These are phyloP conservation scores for Heloderma charlesbogerti DNA, from an alignment of 2,113 vertebrate species.

Conservation along the genomic window DNA sequence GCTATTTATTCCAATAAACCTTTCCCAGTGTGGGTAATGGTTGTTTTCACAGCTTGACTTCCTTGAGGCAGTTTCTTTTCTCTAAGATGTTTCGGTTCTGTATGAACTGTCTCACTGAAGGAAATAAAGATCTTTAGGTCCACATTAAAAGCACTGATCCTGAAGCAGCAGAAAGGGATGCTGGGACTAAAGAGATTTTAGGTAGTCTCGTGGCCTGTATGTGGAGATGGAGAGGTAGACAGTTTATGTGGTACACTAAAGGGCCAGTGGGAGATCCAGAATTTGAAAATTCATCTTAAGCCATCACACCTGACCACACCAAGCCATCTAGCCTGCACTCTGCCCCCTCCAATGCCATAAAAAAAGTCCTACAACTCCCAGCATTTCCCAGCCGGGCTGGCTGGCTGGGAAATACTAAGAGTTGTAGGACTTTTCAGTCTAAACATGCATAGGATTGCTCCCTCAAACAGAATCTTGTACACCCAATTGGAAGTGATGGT, in stretches of 20 bases:
- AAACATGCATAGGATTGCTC: no score
- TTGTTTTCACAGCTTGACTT: slow-evolving; percentile 11
- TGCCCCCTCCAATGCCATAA: neutral
- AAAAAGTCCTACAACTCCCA: no score
- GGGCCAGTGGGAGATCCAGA: neutral
- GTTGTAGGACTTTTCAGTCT: neutral
- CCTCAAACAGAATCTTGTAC: no score
- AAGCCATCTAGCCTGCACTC: neutral
- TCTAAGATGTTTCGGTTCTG: neutral
- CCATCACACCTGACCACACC: neutral
- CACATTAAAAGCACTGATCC: neutral
- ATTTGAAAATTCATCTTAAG: neutral
- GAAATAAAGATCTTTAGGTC: neutral
- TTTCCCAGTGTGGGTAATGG: neutral
- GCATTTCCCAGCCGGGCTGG: no score
- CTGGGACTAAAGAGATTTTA: neutral
- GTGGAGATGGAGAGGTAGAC: neutral
- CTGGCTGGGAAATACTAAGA: no score
- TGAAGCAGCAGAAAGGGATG: neutral
- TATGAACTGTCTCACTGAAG: neutral
- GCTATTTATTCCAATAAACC: neutral
- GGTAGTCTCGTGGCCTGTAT: neutral
- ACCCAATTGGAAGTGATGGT: no score
- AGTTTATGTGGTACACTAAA: neutral
- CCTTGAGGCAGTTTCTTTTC: neutral